Percentiles rank a stretch among this genome's conserved stretches.
phyloP scores from a whole-genome alignment of 2,797 vertebrate species.

The Hydrophis major region DNA sequence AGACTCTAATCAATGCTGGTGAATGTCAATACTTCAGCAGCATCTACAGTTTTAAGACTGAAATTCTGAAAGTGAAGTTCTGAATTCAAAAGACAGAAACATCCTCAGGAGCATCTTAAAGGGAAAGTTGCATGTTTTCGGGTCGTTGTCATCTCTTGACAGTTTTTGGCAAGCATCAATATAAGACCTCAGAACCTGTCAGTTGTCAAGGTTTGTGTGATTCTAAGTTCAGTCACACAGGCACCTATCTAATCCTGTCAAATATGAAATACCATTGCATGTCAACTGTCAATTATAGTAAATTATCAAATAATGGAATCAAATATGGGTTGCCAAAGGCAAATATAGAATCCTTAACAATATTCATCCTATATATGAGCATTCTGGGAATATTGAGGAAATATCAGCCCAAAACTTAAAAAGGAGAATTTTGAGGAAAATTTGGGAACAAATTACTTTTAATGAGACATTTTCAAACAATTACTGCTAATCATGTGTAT shows the following conservation, averaged over 20 bases:
- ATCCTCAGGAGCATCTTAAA: neutral
- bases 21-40: neutral
- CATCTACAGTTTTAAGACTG: neutral
- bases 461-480: neutral
- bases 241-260: conserved; percentile 8
- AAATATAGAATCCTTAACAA: neutral
- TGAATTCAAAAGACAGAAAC: neutral
- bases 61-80: neutral
- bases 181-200: neutral
- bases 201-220: neutral
- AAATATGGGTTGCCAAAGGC: neutral
- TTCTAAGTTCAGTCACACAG: neutral
- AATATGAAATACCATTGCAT: neutral
- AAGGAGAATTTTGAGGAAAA: neutral
- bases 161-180: neutral
- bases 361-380: neutral
- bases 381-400: neutral
- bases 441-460: neutral
- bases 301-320: conserved; percentile 16
- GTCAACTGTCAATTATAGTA: neutral
- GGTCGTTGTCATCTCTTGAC: neutral
- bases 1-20: neutral
- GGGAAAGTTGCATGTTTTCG: neutral
- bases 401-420: neutral
- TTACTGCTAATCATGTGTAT: neutral